Percentiles rank a stretch among this genome's conserved stretches.
Evolutionary conservation across 2,888 invertebrate species (phyloP).

Genomic region (Agrotis exclamationis): DNA sequence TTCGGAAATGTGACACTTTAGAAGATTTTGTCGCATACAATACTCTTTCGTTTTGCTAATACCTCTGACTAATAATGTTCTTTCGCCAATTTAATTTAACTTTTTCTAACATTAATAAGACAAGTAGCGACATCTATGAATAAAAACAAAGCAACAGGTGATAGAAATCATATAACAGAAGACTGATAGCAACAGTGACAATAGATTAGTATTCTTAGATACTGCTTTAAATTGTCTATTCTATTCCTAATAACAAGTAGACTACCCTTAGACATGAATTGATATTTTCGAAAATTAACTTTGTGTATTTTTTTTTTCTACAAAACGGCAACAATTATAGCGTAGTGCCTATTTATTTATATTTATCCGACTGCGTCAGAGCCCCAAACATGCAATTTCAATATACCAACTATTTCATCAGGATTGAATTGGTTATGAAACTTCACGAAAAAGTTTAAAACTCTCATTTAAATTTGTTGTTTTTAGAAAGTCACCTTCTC

Average conservation of each 20-base stretch:
- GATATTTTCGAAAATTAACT: not conserved
- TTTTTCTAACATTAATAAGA: not conserved
- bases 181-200: constrained; percentile 39
- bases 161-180: constrained; percentile 33
- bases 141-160: constrained; percentile 20
- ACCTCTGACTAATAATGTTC: no score
- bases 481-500: not conserved
- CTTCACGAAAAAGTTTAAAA: no score
- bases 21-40: no score
- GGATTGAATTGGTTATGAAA: no score
- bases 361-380: no score
- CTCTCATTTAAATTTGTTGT: not conserved
- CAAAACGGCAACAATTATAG: not conserved
- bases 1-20: no score
- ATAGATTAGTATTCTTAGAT: constrained; percentile 19
- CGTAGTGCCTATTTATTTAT: not conserved
- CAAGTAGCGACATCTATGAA: constrained; percentile 26
- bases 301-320: not conserved
- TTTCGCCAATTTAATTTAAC: no score
- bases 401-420: no score
- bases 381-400: no score
- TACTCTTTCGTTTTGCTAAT: no score
- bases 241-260: not conserved
- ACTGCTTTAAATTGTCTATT: constrained; percentile 18
- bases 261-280: not conserved